phyloP scores from a whole-genome alignment of 92 coral and sea anemone genomes.

The Scolanthus callimorphus region DNA sequence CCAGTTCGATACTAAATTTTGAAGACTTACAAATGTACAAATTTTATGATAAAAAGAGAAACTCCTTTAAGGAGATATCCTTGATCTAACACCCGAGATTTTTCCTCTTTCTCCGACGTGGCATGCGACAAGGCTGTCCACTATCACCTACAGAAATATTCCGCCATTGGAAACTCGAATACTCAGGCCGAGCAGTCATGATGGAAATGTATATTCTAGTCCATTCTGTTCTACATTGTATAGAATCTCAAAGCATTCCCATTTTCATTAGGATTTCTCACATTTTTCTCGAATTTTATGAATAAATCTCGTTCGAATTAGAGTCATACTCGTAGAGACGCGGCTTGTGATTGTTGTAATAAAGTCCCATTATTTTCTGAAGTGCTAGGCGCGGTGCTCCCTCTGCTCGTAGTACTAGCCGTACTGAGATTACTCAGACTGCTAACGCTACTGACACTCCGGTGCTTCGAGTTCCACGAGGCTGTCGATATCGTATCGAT shows the following conservation, averaged over 20 bases:
- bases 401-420: conserved; percentile 34
- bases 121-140: not conserved
- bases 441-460: conserved; percentile 54
- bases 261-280: not conserved
- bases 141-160: not conserved
- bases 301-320: not conserved
- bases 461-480: conserved; percentile 80
- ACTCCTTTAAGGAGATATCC: too few species aligned
- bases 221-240: not conserved
- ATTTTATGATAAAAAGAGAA: not conserved
- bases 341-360: conserved; percentile 10
- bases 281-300: not conserved
- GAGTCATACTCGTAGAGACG: not conserved
- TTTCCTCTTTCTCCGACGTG: too few species aligned
- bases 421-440: conserved; percentile 51
- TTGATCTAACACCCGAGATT: too few species aligned
- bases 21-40: conserved; percentile 4
- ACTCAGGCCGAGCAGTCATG: too few species aligned
- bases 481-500: conserved; percentile 27
- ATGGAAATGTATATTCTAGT: too few species aligned
- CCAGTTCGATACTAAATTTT: not conserved
- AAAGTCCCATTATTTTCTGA: conserved; percentile 75
- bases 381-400: conserved; percentile 9
- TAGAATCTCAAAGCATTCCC: not conserved
- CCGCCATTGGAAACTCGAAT: too few species aligned